These are phyloP conservation scores for Pentalonia nigronervosa DNA, from an alignment of 1,140 invertebrate genomes.

Conservation along the genomic window DNA sequence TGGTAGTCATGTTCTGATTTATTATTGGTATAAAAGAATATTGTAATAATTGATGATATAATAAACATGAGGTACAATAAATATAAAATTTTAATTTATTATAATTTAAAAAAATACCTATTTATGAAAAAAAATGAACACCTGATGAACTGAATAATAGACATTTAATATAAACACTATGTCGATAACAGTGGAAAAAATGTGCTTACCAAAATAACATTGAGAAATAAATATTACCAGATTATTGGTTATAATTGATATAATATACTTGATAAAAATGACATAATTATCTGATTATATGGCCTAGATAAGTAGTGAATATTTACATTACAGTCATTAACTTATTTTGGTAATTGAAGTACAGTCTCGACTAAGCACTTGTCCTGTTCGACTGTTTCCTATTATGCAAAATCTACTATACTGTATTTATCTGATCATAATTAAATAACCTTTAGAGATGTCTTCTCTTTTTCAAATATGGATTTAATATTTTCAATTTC, in stretches of 20 bases:
- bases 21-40: background rate
- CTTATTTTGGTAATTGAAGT: background rate
- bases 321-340: background rate
- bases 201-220: background rate
- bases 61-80: background rate
- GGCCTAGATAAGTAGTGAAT: background rate
- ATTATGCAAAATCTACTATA: background rate
- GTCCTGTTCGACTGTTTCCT: background rate
- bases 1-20: background rate
- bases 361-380: background rate
- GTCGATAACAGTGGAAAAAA: background rate
- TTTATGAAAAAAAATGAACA: background rate
- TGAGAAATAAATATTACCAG: background rate
- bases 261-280: background rate
- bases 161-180: background rate
- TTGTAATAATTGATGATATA: background rate
- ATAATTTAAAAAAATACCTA: background rate
- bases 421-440: conserved; percentile 67
- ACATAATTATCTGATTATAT: background rate
- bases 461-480: conserved; percentile 42
- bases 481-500: conserved; percentile 56
- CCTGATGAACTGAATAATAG: background rate
- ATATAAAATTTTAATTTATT: background rate
- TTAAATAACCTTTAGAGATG: conserved; percentile 45
- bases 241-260: background rate